Evolutionary conservation across 2,113 vertebrate genomes (phyloP).

Genomic region (Miniopterus natalensis): DNA sequence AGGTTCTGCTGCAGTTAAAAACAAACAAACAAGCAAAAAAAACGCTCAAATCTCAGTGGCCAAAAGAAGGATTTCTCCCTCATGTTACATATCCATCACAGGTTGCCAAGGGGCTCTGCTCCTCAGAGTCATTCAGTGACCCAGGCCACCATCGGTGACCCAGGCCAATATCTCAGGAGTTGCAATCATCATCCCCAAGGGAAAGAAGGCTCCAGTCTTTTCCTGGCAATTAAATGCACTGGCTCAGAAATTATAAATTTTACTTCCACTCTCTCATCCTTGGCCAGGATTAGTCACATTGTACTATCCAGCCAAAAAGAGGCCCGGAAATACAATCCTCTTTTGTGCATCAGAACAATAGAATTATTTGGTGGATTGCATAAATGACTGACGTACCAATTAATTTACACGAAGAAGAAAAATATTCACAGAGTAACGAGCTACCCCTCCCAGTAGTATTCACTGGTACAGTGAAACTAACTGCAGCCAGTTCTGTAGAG

Average conservation of each 20-base stretch:
- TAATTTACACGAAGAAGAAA: conserved; percentile 49
- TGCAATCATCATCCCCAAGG: neutral
- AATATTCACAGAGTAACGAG: neutral
- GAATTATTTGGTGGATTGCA: neutral
- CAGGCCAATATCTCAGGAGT: neutral
- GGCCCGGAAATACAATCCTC: conserved; percentile 3
- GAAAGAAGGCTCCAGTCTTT: neutral
- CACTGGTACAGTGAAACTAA: neutral
- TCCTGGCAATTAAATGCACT: neutral
- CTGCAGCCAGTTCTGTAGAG: neutral
- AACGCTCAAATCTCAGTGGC: neutral
- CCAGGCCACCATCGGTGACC: neutral
- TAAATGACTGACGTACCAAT: neutral
- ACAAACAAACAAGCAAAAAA: neutral
- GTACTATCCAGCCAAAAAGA: neutral
- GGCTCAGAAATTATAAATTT: neutral
- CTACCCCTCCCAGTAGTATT: neutral
- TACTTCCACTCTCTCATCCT: neutral
- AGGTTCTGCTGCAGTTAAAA: neutral
- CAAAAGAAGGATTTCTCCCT: neutral
- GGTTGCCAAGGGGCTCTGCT: neutral
- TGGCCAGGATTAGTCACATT: neutral
- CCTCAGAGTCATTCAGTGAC: neutral
- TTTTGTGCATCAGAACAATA: conserved; percentile 42
- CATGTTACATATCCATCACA: neutral